A percentile compares a stretch with the other conserved stretches of the same genome.
Evolutionary conservation across 2,113 vertebrate genomes (phyloP).

Genomic region (Probosciger aterrimus): DNA sequence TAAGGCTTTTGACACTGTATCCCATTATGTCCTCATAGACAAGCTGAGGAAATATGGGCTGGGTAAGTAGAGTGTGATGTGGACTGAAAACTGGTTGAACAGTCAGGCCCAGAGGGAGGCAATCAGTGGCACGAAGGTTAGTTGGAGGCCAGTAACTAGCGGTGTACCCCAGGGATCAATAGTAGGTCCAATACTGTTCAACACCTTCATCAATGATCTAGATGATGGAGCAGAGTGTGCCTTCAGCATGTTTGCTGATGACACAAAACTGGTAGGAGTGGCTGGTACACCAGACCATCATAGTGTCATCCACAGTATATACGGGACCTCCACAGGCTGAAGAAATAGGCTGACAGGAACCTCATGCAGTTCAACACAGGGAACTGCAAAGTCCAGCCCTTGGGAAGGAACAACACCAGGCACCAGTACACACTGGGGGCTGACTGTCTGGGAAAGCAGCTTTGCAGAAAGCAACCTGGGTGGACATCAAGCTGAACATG

Average conservation of each 20-base stretch:
- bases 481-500: neutral
- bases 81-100: neutral
- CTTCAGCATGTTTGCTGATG: neutral
- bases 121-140: neutral
- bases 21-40: neutral
- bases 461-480: neutral
- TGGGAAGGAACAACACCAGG: neutral
- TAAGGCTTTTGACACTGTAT: neutral
- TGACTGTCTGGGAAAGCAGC: neutral
- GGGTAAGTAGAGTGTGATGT: neutral
- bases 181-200: neutral
- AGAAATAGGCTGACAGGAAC: neutral
- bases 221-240: neutral
- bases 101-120: neutral
- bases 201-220: neutral
- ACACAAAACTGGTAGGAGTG: neutral
- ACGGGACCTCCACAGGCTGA: neutral
- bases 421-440: neutral
- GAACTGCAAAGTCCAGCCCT: neutral
- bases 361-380: neutral
- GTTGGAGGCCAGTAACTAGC: neutral
- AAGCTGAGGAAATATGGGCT: neutral
- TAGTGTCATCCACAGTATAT: neutral
- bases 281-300: fast-evolving
- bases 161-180: neutral